These are phyloP conservation scores for Aphis gossypii DNA, from an alignment of 1,140 invertebrate genomes.

Conservation along the genomic window DNA sequence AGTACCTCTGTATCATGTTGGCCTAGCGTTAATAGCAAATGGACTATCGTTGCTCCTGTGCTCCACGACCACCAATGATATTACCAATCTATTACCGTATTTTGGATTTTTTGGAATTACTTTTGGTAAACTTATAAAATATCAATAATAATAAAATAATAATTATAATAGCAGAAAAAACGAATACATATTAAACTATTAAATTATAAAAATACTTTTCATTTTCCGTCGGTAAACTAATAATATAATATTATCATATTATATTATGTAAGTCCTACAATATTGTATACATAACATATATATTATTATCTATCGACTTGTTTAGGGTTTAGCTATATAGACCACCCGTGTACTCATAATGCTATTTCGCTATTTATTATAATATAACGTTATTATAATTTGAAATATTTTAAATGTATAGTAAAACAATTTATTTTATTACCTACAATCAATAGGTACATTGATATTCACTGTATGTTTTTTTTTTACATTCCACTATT, in stretches of 20 bases:
- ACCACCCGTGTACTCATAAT: too few species aligned
- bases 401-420: neutral
- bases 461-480: neutral
- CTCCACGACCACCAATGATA: neutral
- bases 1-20: neutral
- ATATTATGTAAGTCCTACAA: too few species aligned
- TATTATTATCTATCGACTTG: too few species aligned
- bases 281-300: too few species aligned
- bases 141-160: neutral
- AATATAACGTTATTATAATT: neutral
- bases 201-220: neutral
- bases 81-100: neutral
- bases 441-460: neutral
- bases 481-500: neutral
- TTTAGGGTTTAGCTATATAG: too few species aligned
- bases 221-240: neutral
- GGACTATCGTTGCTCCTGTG: neutral
- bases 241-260: too few species aligned
- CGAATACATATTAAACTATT: neutral
- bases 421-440: neutral
- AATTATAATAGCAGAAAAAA: neutral
- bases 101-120: neutral
- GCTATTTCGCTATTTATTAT: neutral
- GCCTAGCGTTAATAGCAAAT: neutral
- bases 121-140: constrained; percentile 9